Evolutionary conservation across 2,888 invertebrate genomes (phyloP).

Genomic region (Diaperis boleti): DNA sequence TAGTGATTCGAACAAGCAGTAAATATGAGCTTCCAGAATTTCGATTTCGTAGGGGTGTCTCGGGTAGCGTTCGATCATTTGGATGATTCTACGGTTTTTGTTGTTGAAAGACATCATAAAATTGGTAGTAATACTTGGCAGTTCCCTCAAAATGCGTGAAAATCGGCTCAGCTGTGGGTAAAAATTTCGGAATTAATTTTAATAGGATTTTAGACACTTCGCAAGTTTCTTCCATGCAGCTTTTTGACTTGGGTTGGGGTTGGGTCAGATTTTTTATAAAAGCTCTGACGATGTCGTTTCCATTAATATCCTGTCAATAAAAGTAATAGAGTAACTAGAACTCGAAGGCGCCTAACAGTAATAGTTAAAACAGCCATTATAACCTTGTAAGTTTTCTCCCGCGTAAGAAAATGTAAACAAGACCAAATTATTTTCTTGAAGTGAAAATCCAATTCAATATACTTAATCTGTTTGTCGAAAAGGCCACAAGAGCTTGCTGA

Average conservation of each 20-base stretch:
- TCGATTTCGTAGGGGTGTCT: constrained; percentile 1
- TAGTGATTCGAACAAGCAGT: constrained; percentile 1
- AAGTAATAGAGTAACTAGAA: no score
- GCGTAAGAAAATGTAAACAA: constrained; percentile 5
- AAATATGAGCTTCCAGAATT: constrained; percentile 18
- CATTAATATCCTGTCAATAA: no score
- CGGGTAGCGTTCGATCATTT: constrained; percentile 4
- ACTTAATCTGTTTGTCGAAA: no score
- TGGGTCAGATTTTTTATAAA: constrained; percentile 5
- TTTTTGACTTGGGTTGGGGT: neutral
- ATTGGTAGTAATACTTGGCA: neutral
- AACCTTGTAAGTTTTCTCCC: neutral
- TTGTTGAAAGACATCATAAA: neutral
- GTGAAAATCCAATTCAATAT: constrained; percentile 27
- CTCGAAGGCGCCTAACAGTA: no score
- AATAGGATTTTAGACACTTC: constrained; percentile 8
- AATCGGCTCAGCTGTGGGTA: neutral
- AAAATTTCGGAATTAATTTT: constrained; percentile 9
- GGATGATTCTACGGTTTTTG: constrained; percentile 7
- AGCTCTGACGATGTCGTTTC: no score
- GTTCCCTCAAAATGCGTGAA: neutral
- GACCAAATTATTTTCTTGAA: constrained; percentile 30
- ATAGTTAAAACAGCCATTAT: no score
- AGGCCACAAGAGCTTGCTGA: neutral
- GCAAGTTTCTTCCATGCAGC: constrained; percentile 2